Evolutionary conservation across 2,113 vertebrate species (phyloP).

Genomic region (Corvus moneduloides): DNA sequence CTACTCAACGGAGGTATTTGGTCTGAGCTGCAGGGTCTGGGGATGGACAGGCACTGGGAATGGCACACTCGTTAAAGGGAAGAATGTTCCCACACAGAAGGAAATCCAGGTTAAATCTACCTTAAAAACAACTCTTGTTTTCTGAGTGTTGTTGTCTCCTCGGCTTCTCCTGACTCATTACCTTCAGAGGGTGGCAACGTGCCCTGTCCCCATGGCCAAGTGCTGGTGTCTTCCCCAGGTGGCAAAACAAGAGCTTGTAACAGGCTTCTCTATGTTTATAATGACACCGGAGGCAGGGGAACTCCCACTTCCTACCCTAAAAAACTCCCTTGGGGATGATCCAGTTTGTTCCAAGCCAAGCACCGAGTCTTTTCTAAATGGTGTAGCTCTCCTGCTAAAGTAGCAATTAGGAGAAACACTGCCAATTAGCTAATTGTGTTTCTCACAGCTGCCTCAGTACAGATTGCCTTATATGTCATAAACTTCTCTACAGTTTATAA

Average conservation of each 20-base stretch:
- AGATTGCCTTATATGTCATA: conserved; percentile 56
- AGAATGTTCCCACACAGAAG: not conserved
- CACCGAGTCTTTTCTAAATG: not conserved
- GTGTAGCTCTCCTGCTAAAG: not conserved
- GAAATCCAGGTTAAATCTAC: not conserved
- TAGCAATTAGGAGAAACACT: conserved; percentile 9
- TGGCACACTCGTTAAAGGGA: not conserved
- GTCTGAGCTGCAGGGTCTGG: not conserved
- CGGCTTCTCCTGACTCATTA: not conserved
- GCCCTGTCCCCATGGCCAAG: not conserved
- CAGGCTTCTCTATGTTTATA: not conserved
- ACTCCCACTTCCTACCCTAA: conserved; percentile 24
- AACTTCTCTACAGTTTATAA: not conserved
- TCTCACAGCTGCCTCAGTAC: conserved; percentile 18
- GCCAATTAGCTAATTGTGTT: conserved; percentile 53
- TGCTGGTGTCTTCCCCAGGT: not conserved
- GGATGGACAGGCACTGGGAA: not conserved
- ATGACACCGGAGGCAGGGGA: not conserved
- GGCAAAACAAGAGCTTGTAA: not conserved
- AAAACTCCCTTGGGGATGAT: not conserved
- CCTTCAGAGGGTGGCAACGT: not conserved
- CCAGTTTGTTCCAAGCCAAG: conserved; percentile 6
- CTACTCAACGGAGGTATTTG: not conserved
- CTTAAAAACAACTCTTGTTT: not conserved
- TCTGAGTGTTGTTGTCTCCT: not conserved